Evolutionary conservation across 2,113 vertebrate genomes (phyloP), one percentile per base, ranked within the genome.

Genomic region (Illadopsis cleaveri): DNA sequence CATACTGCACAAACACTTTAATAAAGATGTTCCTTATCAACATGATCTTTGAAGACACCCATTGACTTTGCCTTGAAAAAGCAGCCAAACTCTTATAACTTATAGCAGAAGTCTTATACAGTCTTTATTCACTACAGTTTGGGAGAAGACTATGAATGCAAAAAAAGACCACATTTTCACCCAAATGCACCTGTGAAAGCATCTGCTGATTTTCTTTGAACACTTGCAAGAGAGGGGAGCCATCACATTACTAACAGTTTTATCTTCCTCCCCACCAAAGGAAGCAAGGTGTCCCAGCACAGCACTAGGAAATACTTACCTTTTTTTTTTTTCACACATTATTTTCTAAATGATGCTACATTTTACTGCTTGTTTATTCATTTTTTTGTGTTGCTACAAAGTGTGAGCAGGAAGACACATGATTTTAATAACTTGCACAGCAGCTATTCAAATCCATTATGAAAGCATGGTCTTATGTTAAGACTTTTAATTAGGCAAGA

Each of bases 341-440:
- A n/a, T 86, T 95, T 96, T 97, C 60, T 88, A 95, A 92, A 95
- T 6, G 22, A 93, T 89, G 57, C 38, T 90, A 72, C 12, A 13
- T 95, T 95, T 97, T 97, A 93, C 45, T 95, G 94, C 95, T 90
- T 89, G 93, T 77, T 96, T 90, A 76, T 85, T 81, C n/a, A 20
- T 57, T 61, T 51, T 78, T 94, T 50, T 97, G 38, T 93, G 82
- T 89, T 77, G 25, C 31, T 80, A 85, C 69, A 95, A 90, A 89
- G n/a, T 27, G 40, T 44, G 95, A 97, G 48, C 65, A 72, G 82
- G 84, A 91, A 94, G 86, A 95, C 57, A 92, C 47, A 66, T 69
- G 30, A 89, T 95, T 98, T 97, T 90, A 95, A 78, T 87, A 96
- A 81, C 37, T 70, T 94, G 85, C 42, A 93, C 48, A 96, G 78